A percentile compares a stretch with the other conserved stretches of the same genome.
Conservation (phyloP, 2,888 invertebrate genomes). For the Amiota mariae region DNA sequence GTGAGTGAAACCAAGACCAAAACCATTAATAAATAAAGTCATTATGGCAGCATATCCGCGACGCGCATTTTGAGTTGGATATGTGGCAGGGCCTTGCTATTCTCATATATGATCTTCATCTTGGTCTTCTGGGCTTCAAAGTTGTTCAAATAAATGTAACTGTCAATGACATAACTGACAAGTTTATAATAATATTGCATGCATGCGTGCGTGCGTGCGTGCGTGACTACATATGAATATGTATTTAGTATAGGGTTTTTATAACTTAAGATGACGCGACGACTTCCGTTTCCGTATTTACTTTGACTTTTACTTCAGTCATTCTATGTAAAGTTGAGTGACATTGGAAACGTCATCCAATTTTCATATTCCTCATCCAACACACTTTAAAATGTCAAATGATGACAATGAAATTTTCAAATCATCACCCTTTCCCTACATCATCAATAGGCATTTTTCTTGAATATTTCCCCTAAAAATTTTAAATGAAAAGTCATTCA, state of each 20-base stretch:
- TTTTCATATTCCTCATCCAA: conserved; percentile 3
- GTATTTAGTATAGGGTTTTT: background rate
- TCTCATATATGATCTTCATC: too few relatives aligned
- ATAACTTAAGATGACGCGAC: background rate
- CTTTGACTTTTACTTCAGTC: background rate
- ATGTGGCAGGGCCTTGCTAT: background rate
- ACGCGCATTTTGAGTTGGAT: background rate
- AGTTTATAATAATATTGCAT: background rate
- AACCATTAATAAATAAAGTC: conserved; percentile 11
- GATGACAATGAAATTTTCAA: conserved; percentile 31
- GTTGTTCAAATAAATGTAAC: background rate
- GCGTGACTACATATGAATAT: background rate
- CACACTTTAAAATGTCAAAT: conserved; percentile 33
- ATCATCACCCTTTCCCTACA: background rate
- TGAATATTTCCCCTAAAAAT: too few relatives aligned
- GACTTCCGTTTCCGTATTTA: conserved; percentile 12
- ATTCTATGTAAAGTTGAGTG: too few relatives aligned
- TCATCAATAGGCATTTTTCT: background rate
- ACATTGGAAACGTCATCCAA: background rate
- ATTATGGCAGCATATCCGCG: background rate
- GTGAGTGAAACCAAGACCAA: too few relatives aligned
- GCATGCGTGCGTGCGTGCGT: background rate
- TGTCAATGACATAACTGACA: conserved; percentile 15
- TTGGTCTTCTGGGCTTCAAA: background rate
- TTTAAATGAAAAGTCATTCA: background rate